Conservation (phyloP, 2,113 vertebrate species). For the Vulpes vulpes region DNA sequence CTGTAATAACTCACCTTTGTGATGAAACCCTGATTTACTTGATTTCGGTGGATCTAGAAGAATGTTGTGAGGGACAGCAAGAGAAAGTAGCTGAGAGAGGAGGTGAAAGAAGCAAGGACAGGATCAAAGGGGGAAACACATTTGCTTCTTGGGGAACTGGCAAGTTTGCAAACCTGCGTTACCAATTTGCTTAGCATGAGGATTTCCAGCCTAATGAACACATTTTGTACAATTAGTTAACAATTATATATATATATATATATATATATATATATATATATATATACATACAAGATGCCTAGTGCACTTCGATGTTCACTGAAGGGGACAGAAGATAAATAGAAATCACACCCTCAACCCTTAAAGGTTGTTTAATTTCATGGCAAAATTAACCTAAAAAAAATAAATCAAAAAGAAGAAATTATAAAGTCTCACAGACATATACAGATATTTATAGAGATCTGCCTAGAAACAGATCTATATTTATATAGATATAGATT, state of each 20-base stretch:
- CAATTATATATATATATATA: background rate
- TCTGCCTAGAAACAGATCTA: background rate
- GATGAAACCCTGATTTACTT: background rate
- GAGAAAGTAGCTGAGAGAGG: background rate
- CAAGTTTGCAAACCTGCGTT: background rate
- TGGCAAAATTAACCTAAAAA: background rate
- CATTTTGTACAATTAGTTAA: background rate
- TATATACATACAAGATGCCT: background rate
- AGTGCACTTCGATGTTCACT: background rate
- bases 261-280: background rate
- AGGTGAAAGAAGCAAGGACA: background rate
- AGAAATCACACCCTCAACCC: background rate
- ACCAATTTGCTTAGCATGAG: background rate
- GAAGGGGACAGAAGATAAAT: background rate
- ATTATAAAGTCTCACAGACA: background rate
- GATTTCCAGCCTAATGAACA: background rate
- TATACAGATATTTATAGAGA: background rate
- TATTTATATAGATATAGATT: background rate
- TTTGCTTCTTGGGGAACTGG: background rate
- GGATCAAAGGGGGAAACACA: background rate
- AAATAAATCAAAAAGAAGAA: background rate
- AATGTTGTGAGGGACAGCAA: background rate
- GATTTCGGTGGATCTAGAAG: conserved; percentile 1
- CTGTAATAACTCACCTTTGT: background rate
- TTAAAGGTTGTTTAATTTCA: background rate